phyloP scores from a whole-genome alignment of 1,140 invertebrate genomes.

The Sarcophaga peregrina region DNA sequence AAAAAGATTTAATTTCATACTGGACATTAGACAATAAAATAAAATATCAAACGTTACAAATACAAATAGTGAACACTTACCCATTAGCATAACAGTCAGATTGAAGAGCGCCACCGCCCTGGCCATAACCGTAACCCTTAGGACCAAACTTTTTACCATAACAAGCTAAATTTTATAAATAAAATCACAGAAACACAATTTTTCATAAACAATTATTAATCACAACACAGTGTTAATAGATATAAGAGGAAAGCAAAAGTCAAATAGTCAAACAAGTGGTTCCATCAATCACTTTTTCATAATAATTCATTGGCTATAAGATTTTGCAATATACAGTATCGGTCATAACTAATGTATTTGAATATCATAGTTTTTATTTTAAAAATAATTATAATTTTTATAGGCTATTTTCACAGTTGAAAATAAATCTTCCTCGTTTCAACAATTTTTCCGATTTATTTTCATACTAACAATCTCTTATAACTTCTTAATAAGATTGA shows the following conservation, averaged over 20 bases:
- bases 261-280: conserved; percentile 9
- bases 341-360: too few relatives aligned
- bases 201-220: neutral
- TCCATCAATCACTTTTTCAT: too few relatives aligned
- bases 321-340: too few relatives aligned
- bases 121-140: conserved; percentile 93
- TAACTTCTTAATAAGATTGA: too few relatives aligned
- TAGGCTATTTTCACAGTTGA: too few relatives aligned
- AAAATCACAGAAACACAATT: conserved; percentile 11
- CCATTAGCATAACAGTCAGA: conserved; percentile 72
- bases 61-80: conserved; percentile 41
- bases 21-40: neutral
- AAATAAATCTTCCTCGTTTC: too few relatives aligned
- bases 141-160: conserved; percentile 94
- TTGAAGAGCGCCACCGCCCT: conserved; percentile 90
- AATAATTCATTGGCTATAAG: too few relatives aligned
- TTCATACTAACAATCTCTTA: too few relatives aligned
- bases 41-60: neutral
- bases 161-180: conserved; percentile 76
- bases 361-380: too few relatives aligned
- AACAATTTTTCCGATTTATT: too few relatives aligned
- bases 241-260: neutral
- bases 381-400: too few relatives aligned
- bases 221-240: neutral
- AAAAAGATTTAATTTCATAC: neutral